Conservation (phyloP, 2,797 vertebrate species). For the Anguilla marmorata region DNA sequence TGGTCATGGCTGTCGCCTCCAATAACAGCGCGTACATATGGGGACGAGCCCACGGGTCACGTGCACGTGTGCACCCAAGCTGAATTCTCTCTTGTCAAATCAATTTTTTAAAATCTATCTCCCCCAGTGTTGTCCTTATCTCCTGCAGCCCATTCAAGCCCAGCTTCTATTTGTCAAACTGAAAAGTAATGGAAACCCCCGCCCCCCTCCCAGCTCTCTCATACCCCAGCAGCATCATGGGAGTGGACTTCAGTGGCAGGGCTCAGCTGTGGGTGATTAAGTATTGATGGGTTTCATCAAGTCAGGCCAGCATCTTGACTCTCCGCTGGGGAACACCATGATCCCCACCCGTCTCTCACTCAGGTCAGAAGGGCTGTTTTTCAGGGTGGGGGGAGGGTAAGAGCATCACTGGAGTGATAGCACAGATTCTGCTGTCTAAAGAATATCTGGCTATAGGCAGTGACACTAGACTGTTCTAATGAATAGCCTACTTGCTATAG, state of each 20-base stretch:
- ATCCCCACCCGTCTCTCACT: neutral
- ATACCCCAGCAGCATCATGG: neutral
- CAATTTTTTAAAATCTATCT: neutral
- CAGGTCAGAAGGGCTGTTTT: neutral
- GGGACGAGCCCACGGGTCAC: neutral
- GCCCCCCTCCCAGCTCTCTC: neutral
- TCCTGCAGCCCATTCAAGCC: neutral
- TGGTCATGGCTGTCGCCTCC: neutral
- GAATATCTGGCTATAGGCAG: neutral
- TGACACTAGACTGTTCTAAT: neutral
- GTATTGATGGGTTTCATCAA: slow-evolving; percentile 21
- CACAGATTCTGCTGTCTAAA: neutral
- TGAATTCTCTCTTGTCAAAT: neutral
- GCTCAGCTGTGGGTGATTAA: slow-evolving; percentile 10
- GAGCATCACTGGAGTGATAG: neutral
- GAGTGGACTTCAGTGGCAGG: neutral
- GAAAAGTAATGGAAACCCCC: neutral
- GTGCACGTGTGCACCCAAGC: neutral
- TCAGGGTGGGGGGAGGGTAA: neutral
- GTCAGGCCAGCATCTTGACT: neutral
- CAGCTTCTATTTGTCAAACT: neutral
- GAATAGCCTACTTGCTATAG: neutral
- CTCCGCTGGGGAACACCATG: too few species aligned
- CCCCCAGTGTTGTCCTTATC: neutral
- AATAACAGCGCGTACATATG: neutral